A percentile compares a stretch with the other conserved stretches of the same genome.
Evolutionary conservation across 2,888 invertebrate genomes (phyloP).

Genomic region (Pyrochroa serraticornis): DNA sequence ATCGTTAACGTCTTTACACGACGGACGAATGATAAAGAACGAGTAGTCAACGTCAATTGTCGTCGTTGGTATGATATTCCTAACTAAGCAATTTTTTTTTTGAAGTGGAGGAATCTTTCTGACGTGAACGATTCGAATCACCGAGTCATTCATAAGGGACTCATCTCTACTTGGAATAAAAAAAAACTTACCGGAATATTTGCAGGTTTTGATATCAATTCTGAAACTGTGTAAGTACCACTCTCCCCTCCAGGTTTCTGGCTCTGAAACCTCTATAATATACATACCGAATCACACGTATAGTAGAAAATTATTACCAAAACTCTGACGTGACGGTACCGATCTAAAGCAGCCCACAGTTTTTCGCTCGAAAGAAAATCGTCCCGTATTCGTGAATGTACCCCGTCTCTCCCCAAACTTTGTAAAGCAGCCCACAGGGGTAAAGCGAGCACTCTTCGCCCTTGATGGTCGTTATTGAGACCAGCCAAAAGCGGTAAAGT

Average conservation of each 20-base stretch:
- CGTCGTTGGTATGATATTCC: no score
- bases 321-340: constrained; percentile 71
- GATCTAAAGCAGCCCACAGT: constrained; percentile 65
- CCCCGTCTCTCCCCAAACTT: constrained; percentile 73
- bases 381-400: constrained; percentile 72
- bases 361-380: constrained; percentile 77
- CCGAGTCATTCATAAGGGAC: no score
- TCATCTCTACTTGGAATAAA: no score
- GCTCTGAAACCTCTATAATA: constrained; percentile 64
- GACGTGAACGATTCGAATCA: no score
- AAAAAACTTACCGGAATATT: constrained; percentile 63
- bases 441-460: constrained; percentile 73
- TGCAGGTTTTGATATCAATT: constrained; percentile 67
- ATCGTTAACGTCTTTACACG: no score
- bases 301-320: constrained; percentile 62
- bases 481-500: constrained; percentile 68
- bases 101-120: no score
- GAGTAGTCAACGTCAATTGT: no score
- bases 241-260: constrained; percentile 80
- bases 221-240: constrained; percentile 65
- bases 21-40: no score
- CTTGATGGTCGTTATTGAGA: constrained; percentile 59
- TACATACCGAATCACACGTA: constrained; percentile 1
- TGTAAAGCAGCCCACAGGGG: constrained; percentile 86
- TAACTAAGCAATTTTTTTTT: no score